Evolutionary conservation across 1,140 invertebrate genomes (phyloP), one percentile per base, ranked within the genome.

Genomic region (Lysiphlebus fabarum): DNA sequence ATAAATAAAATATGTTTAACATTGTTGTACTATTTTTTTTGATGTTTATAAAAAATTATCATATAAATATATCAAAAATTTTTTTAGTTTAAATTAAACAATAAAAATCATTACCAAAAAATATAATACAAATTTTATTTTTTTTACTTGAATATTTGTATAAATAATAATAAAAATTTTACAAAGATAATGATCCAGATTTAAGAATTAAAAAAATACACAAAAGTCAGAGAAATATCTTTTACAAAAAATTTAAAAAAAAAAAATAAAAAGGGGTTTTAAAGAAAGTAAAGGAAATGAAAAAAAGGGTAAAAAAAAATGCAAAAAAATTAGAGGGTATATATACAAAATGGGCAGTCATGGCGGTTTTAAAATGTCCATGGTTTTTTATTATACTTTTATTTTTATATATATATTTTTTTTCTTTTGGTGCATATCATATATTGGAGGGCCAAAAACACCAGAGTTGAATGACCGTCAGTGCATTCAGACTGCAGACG

Each of bases 401-500:
- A 17, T 34, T 14, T 45, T 37, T 33, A 36, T 12, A 51, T n/a
- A 51, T 51, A 36, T 14, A 11, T 17, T 17, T 36, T 26, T 34
- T 14, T 45, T 37, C 42, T 51, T 56, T 42, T 17, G 12, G 37
- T 40, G 38, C 42, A 26, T 49, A 59, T 54, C 48, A n/a, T n/a
- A n/a, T n/a, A n/a, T n/a, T n/a, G n/a, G 58, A 59, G 48, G 55
- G 60, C 60, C 44, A 26, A 38, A 7, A 26, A 37, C 36, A 42
- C 37, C 11, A 61, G 56, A 71, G 73, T 72, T 74, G 64, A 76
- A 73, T 62, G 71, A 65, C 71, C 72, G 67, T 51, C 62, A 41
- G 61, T 69, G 71, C 72, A 72, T 73, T 67, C 70, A 73, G 70
- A 70, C 72, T 72, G 67, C 68, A 73, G 73, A 73, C 70, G 66